Percentiles rank a stretch among this genome's conserved stretches.
Conservation (phyloP, 2,888 invertebrate genomes). For the Ferrisia virgata region DNA sequence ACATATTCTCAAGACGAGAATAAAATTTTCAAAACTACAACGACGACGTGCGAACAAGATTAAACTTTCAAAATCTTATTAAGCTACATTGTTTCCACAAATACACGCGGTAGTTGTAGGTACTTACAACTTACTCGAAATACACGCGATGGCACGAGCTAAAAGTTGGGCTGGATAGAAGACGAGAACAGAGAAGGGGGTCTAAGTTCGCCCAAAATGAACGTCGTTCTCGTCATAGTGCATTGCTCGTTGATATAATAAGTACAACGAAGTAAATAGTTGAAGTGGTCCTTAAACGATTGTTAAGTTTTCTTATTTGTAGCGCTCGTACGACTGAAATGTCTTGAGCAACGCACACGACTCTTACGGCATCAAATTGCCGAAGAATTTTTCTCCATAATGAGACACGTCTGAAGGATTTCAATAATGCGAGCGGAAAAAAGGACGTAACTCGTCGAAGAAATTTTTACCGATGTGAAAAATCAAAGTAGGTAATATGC, state of each 20-base stretch:
- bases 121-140: background rate
- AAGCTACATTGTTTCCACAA: slow-evolving; percentile 14
- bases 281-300: slow-evolving; percentile 23
- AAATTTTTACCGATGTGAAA: no score
- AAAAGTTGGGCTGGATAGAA: no score
- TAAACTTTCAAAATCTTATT: slow-evolving; percentile 11
- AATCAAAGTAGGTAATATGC: no score
- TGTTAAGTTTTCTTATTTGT: slow-evolving; percentile 3
- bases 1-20: background rate
- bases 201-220: background rate
- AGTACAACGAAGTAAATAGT: background rate
- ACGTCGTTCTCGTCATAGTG: background rate
- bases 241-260: no score
- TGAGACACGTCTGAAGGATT: no score
- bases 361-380: background rate
- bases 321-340: no score
- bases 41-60: background rate
- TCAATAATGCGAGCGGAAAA: no score
- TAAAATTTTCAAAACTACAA: background rate
- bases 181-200: background rate
- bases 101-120: background rate
- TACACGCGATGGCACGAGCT: no score
- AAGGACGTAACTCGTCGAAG: no score
- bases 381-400: background rate
- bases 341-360: background rate